A percentile compares a stretch with the other conserved stretches of the same genome.
phyloP scores from a whole-genome alignment of 1,140 invertebrate species.

The Sminthurides bifidus region DNA sequence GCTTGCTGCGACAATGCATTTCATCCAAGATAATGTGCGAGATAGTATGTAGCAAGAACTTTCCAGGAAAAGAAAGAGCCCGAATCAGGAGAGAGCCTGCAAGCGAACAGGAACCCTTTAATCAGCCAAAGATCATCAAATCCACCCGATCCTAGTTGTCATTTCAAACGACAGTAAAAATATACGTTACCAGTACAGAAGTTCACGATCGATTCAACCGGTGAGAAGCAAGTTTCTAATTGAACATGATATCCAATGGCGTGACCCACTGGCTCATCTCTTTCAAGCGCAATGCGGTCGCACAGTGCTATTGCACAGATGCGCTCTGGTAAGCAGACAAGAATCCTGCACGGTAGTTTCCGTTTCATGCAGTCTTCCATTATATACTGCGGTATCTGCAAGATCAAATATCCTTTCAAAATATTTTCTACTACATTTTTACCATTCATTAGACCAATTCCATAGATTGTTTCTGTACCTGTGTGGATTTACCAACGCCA shows the following conservation, averaged over 20 bases:
- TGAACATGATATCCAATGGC: constrained; percentile 91
- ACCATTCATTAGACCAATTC: not conserved
- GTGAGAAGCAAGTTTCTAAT: constrained; percentile 50
- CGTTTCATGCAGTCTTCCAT: constrained; percentile 58
- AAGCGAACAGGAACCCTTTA: no score
- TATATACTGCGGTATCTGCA: constrained; percentile 70
- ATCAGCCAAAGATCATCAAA: no score
- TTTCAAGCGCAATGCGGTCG: constrained; percentile 59
- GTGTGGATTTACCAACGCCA: constrained; percentile 74
- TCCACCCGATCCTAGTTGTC: no score
- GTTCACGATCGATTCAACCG: constrained; percentile 59
- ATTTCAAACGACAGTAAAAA: no score
- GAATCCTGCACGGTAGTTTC: constrained; percentile 63
- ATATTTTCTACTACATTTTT: not conserved
- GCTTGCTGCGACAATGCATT: constrained; percentile 83
- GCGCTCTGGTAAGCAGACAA: constrained; percentile 84
- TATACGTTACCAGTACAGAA: constrained; percentile 90
- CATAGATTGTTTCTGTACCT: constrained; percentile 38
- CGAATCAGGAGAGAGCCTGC: constrained; percentile 77
- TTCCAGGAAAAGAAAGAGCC: constrained; percentile 62
- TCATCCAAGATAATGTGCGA: constrained; percentile 81
- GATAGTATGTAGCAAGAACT: constrained; percentile 51
- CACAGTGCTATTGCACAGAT: constrained; percentile 79
- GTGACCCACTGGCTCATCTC: constrained; percentile 71
- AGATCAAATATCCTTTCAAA: not conserved